Evolutionary conservation across 2,888 invertebrate species (phyloP), one percentile per base, ranked within the genome.

Genomic region (Abrostola tripartita): DNA sequence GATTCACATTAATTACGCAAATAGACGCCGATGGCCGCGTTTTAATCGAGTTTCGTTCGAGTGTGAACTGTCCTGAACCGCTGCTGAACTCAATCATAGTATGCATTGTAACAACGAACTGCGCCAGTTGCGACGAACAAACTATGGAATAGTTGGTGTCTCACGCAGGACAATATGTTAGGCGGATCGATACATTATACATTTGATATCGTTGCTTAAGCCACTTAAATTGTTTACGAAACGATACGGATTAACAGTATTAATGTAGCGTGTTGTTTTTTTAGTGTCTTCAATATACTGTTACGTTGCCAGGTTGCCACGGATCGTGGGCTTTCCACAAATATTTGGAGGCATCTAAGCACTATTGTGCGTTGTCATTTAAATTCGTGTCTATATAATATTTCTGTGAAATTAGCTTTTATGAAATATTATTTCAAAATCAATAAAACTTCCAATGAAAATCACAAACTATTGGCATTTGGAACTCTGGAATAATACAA

Each of bases 1-100:
- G 81, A 76, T 79, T 79, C 79, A 64, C 65, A 64, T 76, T 78
- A 78, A 79, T 79, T 81, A 76, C 62, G 61, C 50, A 66, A 78
- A 69, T 65, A 65, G 57, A 57, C 50, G 65, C 49, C 54, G 41
- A 37, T 37, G 59, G 53, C 54, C 65, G 51, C 58, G 72, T 69
- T 76, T 76, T 67, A 73, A 68, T 75, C 70, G 59, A 68, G 68
- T 58, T 62, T 52, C 52, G 44, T 42, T 61, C 50, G 38, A 68
- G 69, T 68, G 70, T 61, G 65, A 65, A 71, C 58, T 54, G 65
- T 63, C 53, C 61, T 12, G 52, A 61, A 67, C 44, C 49, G 49
- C 9, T 65, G 36, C 37, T 42, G 66, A 71, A 77, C 61, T 75
- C 71, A 65, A 75, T 81, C 69, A 75, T 71, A 49, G 63, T 68